Base-by-base conservation (phyloP, 1,140 invertebrate genomes). In the Trichonephila clavipes region DNA sequence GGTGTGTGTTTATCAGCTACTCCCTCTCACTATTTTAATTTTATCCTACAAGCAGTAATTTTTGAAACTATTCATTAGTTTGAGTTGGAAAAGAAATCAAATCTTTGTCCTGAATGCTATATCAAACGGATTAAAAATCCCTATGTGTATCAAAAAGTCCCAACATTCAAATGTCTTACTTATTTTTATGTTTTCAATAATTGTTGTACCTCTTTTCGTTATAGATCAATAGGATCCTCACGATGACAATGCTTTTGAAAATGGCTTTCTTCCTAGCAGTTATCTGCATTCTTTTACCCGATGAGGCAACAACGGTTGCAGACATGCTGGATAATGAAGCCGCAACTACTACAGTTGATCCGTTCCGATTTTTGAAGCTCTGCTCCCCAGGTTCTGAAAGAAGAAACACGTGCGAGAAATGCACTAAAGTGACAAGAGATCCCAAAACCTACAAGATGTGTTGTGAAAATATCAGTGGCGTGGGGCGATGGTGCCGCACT, bases 361-460 rank as follows among this genome's bases (percentile, higher is more conserved):
- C 72, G n/a, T 64, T 72, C 44, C 19, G 89, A 61, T 90, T 90
- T 16, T n/a, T 90, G 5, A 6, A 34, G 1, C 21, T 90, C 1
- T 90, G 89, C 21, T 28, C 89, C 8, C 69, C 89, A 34, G 89
- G 89, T 16, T 81, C 89, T 14, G 69, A 61, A 19, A 58, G 89
- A 28, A 81, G 89, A 40, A 90, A 90, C 51, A 90, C 34, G 5
- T 90, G 89, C 28, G 89, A 90, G 82, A 81, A 77, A 21, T 90
- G 89, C 58, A 90, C 89, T 44, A 90, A 90, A 62, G 89, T 90
- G 2, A 90, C 89, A n/a, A 90, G 28, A n/a, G 89, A 90, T 81
- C 89, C 89, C 24, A 81, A 77, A 34, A 77, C 89, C 1, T 90
- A 81, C 61, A 77, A 82, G 40, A 61, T 90, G 51, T 90, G 89